Evolutionary conservation across 2,888 invertebrate genomes (phyloP).

Genomic region (Ceraclea dissimilis): DNA sequence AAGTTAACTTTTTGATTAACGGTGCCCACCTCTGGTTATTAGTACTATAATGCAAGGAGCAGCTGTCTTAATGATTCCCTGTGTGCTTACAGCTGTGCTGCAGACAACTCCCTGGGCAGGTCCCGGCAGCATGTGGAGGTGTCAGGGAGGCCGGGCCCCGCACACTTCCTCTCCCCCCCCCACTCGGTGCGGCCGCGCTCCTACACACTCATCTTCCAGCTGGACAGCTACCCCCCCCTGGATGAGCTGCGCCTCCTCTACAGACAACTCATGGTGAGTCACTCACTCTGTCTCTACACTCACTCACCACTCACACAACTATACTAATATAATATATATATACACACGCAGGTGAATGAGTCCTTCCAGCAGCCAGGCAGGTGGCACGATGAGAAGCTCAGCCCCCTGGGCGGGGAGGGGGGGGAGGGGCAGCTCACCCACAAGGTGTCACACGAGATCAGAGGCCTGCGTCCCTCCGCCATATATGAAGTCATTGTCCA

Average conservation of each 20-base stretch:
- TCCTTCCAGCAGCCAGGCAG: conserved; percentile 63
- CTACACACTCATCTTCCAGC: conserved; percentile 61
- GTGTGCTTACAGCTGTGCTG: conserved; percentile 51
- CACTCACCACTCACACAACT: too few relatives aligned
- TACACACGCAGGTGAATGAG: conserved; percentile 58
- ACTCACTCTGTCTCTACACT: too few relatives aligned
- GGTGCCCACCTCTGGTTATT: too few relatives aligned
- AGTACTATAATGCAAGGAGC: too few relatives aligned
- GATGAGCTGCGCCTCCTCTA: conserved; percentile 63
- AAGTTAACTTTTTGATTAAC: too few relatives aligned
- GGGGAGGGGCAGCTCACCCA: conserved; percentile 35
- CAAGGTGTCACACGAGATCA: conserved; percentile 57
- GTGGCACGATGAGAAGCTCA: conserved; percentile 59
- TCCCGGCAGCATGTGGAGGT: conserved; percentile 64
- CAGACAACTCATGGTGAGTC: conserved; percentile 57
- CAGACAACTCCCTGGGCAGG: conserved; percentile 61
- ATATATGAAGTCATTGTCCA: conserved; percentile 68
- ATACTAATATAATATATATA: too few relatives aligned
- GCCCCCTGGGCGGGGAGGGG: conserved; percentile 31
- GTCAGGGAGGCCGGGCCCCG: conserved; percentile 62
- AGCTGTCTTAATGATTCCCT: background rate
- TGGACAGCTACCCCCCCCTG: conserved; percentile 65
- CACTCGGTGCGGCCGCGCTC: conserved; percentile 52
- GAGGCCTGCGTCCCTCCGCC: conserved; percentile 55
- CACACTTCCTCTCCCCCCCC: conserved; percentile 59